These are phyloP conservation scores for Notocelia uddmanniana DNA, from an alignment of 2,888 invertebrate species.

Conservation along the genomic window DNA sequence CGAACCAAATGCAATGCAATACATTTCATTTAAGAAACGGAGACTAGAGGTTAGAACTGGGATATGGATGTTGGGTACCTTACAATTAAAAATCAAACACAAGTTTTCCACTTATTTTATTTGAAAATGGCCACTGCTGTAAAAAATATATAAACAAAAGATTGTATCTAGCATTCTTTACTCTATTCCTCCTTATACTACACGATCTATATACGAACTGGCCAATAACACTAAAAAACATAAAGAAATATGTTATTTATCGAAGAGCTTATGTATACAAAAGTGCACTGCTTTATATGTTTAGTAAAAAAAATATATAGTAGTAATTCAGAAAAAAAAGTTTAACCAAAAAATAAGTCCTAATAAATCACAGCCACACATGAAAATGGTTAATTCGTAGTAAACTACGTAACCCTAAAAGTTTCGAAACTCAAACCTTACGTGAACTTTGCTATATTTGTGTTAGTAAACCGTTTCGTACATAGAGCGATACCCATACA, in stretches of 20 bases:
- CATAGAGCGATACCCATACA: slow-evolving; percentile 29
- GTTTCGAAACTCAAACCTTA: background rate
- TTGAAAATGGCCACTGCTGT: slow-evolving; percentile 67
- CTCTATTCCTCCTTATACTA: slow-evolving; percentile 52
- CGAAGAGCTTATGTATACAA: too few relatives aligned
- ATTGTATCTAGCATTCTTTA: slow-evolving; percentile 58
- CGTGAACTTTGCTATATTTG: background rate
- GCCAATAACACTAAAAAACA: background rate
- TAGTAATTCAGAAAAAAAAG: background rate
- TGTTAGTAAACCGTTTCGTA: slow-evolving; percentile 3
- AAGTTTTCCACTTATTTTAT: slow-evolving; percentile 61
- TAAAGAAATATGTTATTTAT: too few relatives aligned
- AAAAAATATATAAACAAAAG: slow-evolving; percentile 67
- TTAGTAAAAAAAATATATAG: too few relatives aligned
- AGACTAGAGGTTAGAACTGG: too few relatives aligned
- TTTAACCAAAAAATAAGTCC: background rate
- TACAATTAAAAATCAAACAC: slow-evolving; percentile 22
- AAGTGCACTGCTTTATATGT: too few relatives aligned
- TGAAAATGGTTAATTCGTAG: background rate
- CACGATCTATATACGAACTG: slow-evolving; percentile 35
- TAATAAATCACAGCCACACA: slow-evolving; percentile 20
- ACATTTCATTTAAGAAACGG: too few relatives aligned
- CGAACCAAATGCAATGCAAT: too few relatives aligned
- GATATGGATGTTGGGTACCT: background rate
- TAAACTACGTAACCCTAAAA: too few relatives aligned